A percentile compares a stretch with the other conserved stretches of the same genome.
Conservation (phyloP, 2,797 vertebrate genomes). For the Chelmon rostratus region DNA sequence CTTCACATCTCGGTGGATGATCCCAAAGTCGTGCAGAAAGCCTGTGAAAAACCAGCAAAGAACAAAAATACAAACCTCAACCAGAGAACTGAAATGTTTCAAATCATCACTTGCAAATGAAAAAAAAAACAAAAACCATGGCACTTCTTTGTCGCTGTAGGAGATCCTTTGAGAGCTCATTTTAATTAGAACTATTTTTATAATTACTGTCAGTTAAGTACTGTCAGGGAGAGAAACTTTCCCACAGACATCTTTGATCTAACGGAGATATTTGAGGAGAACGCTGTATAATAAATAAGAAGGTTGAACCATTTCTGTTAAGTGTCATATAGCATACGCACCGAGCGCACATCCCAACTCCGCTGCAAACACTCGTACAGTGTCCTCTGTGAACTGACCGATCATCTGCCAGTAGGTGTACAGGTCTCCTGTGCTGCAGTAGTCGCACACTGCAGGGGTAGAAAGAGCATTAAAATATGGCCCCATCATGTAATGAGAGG, state of each 20-base stretch:
- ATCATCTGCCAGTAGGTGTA: constrained; percentile 90
- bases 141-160: constrained; percentile 6
- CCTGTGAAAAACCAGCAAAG: constrained; percentile 77
- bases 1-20: constrained; percentile 96
- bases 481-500: neutral
- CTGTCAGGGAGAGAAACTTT: constrained; percentile 3
- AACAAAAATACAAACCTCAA: neutral
- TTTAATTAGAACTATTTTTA: constrained; percentile 43
- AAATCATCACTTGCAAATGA: neutral
- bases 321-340: constrained; percentile 75
- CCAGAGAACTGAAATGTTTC: constrained; percentile 9
- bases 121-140: neutral
- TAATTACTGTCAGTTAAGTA: constrained; percentile 46
- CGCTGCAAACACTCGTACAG: constrained; percentile 89
- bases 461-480: constrained; percentile 39
- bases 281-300: neutral
- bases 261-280: constrained; percentile 13
- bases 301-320: neutral
- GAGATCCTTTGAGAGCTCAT: constrained; percentile 25
- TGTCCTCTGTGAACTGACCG: constrained; percentile 86
- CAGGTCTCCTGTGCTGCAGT: constrained; percentile 92
- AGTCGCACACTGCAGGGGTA: constrained; percentile 89
- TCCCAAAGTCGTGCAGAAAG: constrained; percentile 94
- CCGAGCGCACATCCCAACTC: constrained; percentile 92
- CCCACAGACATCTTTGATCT: constrained; percentile 23